Base-by-base conservation (phyloP, 2,113 vertebrate species). In the Petaurus breviceps region DNA sequence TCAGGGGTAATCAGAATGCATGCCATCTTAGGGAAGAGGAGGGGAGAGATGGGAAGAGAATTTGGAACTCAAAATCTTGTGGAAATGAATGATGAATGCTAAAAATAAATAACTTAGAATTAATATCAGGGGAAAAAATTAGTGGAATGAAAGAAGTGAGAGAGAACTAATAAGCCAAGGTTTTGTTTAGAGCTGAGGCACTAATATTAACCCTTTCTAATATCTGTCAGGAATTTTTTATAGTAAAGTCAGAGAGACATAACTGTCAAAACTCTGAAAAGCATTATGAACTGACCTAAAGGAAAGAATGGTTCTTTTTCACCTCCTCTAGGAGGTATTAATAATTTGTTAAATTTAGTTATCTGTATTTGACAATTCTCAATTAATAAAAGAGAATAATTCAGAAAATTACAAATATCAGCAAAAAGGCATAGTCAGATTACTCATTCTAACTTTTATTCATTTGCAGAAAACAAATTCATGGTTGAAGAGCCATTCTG, bases 391-490 rank as follows among this genome's bases (percentile, higher is more conserved):
- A 68, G 26, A 57, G 28, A 77, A 77, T n/a, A 77, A 3, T 61
- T 49, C 3, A 28, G 84, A 51, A 89, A 54, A 68, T 61, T 92
- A 0, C 91, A 92, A 28, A 54, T 46, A 77, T 77, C 68, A 77
- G 68, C 12, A 77, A 37, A 77, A n/a, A 77, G 28, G 6, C 2
- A 77, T 12, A 3, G 28, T 89, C 24, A 6, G 26, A 10, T 26
- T 94, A 31, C n/a, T 90, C 22, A 47, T 46, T 1, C 2, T 91
- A 24, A 1, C 43, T 11, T 19, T 94, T 26, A 51, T 0, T 51
- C 37, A 97, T 11, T 96, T 22, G 96, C 95, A 90, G 90, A 93
- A 97, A 98, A 97, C 93, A 50, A 97, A 22, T 46, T 96, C 0
- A 90, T 68, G 12, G 43, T 93, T 96, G 96, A 97, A 24, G 43